These are phyloP conservation scores for Lacerta bilineata DNA, from an alignment of 2,797 vertebrate genomes.

Conservation along the genomic window DNA sequence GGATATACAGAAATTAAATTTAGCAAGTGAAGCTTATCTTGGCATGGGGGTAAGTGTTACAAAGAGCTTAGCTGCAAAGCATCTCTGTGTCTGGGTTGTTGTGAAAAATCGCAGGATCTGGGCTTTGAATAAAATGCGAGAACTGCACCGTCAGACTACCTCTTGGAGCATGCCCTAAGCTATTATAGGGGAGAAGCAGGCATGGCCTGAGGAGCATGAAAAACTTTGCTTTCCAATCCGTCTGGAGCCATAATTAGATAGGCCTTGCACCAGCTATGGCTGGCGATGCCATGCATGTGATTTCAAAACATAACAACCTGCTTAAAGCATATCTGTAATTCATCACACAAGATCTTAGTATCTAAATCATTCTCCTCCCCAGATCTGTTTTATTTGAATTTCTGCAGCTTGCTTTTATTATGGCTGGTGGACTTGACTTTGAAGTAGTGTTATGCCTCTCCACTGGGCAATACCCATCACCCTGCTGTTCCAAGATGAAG, in stretches of 20 bases:
- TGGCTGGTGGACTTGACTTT: background rate
- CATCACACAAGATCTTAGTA: constrained; percentile 3
- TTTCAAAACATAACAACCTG: background rate
- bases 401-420: background rate
- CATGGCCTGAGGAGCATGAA: background rate
- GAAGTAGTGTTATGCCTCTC: background rate
- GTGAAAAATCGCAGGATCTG: background rate
- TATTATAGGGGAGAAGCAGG: background rate
- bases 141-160: background rate
- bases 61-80: background rate
- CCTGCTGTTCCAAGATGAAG: background rate
- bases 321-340: background rate
- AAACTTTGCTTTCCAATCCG: background rate
- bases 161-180: background rate
- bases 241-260: background rate
- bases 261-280: background rate
- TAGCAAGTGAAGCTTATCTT: background rate
- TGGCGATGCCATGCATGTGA: background rate
- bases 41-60: background rate
- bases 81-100: background rate
- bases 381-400: background rate
- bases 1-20: background rate
- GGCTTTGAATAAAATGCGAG: background rate
- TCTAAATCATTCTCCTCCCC: background rate
- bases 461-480: background rate